phyloP scores from a whole-genome alignment of 2,888 invertebrate species.

The Euplexia lucipara region DNA sequence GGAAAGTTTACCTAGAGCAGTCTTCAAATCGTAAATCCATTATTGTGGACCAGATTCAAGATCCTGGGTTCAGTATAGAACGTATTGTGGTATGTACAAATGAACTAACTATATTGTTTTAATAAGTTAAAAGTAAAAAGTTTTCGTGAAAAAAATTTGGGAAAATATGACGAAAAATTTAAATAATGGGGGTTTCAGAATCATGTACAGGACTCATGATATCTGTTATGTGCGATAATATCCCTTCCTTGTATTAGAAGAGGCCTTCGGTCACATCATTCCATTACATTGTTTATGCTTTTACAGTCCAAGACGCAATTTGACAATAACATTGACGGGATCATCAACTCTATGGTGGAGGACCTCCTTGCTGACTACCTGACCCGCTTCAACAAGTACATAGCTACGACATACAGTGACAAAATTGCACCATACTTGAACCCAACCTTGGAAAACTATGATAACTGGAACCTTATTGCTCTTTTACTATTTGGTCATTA shows the following conservation, averaged over 20 bases:
- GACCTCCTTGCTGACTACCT: slow-evolving; percentile 77
- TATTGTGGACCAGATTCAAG: slow-evolving; percentile 70
- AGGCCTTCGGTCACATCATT: too few relatives aligned
- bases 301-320: slow-evolving; percentile 76
- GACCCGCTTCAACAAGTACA: slow-evolving; percentile 72
- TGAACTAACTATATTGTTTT: too few relatives aligned
- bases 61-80: slow-evolving; percentile 68
- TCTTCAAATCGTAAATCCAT: slow-evolving; percentile 71
- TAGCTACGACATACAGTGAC: slow-evolving; percentile 61
- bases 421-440: slow-evolving; percentile 66
- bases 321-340: slow-evolving; percentile 78
- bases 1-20: slow-evolving; percentile 72
- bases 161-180: too few relatives aligned
- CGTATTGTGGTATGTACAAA: slow-evolving; percentile 48
- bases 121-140: too few relatives aligned
- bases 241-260: too few relatives aligned
- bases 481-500: slow-evolving; percentile 10
- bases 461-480: slow-evolving; percentile 49
- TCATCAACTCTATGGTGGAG: slow-evolving; percentile 75
- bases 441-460: slow-evolving; percentile 64
- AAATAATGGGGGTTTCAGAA: too few relatives aligned
- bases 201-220: too few relatives aligned
- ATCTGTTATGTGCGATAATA: too few relatives aligned
- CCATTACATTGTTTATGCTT: background rate
- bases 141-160: too few relatives aligned